Evolutionary conservation across 35 echinoderm and acorn worm species (phyloP).

Genomic region (Chiridota heheva): DNA sequence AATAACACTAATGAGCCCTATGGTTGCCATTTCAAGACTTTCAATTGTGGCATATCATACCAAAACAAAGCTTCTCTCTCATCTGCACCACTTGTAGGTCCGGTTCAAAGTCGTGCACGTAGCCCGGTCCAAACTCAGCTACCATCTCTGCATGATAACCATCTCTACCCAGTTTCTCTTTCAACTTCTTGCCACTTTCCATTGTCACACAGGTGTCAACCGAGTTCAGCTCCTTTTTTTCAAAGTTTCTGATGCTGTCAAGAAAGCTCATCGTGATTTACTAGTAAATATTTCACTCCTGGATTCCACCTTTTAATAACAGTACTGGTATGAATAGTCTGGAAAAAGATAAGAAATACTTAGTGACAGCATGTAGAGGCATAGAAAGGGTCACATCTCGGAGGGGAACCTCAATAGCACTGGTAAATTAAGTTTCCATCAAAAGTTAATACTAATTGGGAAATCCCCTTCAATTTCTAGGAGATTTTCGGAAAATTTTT

Average conservation of each 20-base stretch:
- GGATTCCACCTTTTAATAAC: too few species aligned
- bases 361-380: too few species aligned
- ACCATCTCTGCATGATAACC: not conserved
- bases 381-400: too few species aligned
- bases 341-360: too few species aligned
- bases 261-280: slow-evolving; percentile 32
- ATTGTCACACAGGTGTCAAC: slow-evolving; percentile 14
- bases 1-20: not conserved
- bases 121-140: slow-evolving; percentile 7
- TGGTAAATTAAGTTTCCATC: too few species aligned
- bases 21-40: not conserved
- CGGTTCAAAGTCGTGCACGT: slow-evolving; percentile 25
- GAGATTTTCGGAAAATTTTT: too few species aligned
- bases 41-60: not conserved
- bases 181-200: not conserved
- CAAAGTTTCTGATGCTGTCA: slow-evolving; percentile 19
- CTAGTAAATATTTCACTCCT: too few species aligned
- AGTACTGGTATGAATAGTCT: too few species aligned
- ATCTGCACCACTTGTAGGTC: slow-evolving; percentile 33
- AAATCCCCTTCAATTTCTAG: too few species aligned
- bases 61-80: slow-evolving; percentile 25
- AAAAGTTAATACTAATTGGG: too few species aligned
- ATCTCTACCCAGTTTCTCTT: slow-evolving; percentile 19
- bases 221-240: slow-evolving; percentile 19
- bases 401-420: too few species aligned